A percentile compares a stretch with the other conserved stretches of the same genome.
Conservation (phyloP, 37 sponge, comb jelly and placozoan genomes). For the Hexactinellida sp. region DNA sequence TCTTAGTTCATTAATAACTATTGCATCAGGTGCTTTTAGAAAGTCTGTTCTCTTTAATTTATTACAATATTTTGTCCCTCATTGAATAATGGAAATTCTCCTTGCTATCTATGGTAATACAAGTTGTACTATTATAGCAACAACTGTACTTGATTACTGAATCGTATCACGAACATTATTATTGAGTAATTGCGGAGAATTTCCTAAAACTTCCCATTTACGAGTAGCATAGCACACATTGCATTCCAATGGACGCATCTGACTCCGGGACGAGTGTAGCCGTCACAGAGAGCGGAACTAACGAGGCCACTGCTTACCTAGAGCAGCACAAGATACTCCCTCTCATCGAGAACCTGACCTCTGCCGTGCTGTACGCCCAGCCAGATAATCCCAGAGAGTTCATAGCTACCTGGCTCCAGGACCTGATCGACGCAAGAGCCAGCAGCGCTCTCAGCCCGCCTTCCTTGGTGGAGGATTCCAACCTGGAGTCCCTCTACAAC, state of each 20-base stretch:
- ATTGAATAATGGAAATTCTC: no score
- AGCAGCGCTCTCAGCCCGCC: constrained; percentile 38
- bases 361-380: constrained; percentile 58
- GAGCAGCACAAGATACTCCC: constrained; percentile 57
- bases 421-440: constrained; percentile 39
- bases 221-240: no score
- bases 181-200: no score
- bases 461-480: constrained; percentile 54
- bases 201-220: no score
- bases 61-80: no score
- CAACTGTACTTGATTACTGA: no score
- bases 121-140: no score
- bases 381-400: constrained; percentile 63
- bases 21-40: no score
- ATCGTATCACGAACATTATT: no score
- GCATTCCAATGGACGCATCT: neutral
- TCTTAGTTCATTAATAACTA: no score
- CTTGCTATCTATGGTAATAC: no score
- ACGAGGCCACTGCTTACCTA: constrained; percentile 42
- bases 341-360: constrained; percentile 66
- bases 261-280: neutral
- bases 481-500: constrained; percentile 56
- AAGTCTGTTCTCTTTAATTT: no score
- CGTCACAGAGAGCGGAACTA: neutral
- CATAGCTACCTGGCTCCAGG: constrained; percentile 49